Evolutionary conservation across 2,113 vertebrate species (phyloP).

Genomic region (Sinocyclocheilus grahami): DNA sequence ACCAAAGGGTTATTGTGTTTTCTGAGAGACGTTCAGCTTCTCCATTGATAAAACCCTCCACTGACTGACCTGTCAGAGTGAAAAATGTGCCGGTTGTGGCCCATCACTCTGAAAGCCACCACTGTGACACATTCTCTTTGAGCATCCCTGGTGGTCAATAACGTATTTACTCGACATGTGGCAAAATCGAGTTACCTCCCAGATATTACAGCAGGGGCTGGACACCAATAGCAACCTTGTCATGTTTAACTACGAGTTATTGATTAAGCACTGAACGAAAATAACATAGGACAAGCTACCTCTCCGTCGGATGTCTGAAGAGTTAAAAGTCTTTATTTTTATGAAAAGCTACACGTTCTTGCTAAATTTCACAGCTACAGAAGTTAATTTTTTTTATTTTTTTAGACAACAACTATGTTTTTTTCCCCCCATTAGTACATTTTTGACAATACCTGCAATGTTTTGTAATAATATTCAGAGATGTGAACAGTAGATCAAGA

Average conservation of each 20-base stretch:
- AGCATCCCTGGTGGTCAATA: constrained; percentile 27
- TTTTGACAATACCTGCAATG: constrained; percentile 42
- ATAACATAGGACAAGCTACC: constrained; percentile 21
- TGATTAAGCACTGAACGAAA: constrained; percentile 23
- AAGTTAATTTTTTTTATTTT: not conserved
- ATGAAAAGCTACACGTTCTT: constrained; percentile 47
- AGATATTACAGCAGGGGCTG: constrained; percentile 8
- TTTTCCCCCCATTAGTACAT: constrained; percentile 1
- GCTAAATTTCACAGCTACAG: constrained; percentile 46
- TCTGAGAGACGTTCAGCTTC: constrained; percentile 5
- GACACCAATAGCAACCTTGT: constrained; percentile 17
- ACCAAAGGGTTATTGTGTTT: constrained; percentile 9
- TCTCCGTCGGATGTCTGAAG: not conserved
- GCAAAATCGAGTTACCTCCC: constrained; percentile 25
- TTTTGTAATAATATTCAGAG: constrained; percentile 47
- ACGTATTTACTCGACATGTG: constrained; percentile 15
- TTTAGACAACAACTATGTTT: constrained; percentile 24
- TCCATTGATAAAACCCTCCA: constrained; percentile 20
- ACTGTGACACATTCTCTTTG: constrained; percentile 31
- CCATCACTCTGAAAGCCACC: constrained; percentile 30
- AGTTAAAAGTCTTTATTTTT: constrained; percentile 24
- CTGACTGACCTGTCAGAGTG: constrained; percentile 34
- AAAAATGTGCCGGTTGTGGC: constrained; percentile 32
- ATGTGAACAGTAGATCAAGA: constrained; percentile 28
- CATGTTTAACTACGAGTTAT: constrained; percentile 22